Percentiles rank a stretch among this genome's conserved stretches.
These are phyloP conservation scores for Lepidocolaptes lacrymiger DNA, from an alignment of 2,797 vertebrate species.

Conservation along the genomic window DNA sequence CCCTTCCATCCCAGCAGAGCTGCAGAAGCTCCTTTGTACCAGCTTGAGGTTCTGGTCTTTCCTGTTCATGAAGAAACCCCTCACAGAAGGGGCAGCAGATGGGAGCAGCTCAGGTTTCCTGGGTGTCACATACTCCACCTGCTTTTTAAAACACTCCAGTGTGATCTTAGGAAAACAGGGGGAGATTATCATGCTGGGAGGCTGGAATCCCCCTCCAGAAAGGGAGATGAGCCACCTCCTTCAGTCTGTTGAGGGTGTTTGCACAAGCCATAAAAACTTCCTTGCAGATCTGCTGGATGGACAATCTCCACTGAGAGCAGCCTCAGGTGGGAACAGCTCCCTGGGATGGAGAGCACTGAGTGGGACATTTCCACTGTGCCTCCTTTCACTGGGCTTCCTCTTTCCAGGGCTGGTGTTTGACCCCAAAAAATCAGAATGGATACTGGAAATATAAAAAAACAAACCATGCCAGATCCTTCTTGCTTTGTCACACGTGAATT, in stretches of 20 bases:
- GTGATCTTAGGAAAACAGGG: not conserved
- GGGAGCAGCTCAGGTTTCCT: slow-evolving; percentile 20
- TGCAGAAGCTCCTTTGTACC: not conserved
- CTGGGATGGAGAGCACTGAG: not conserved
- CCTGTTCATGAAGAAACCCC: not conserved
- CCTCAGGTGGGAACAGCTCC: not conserved
- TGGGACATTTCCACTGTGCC: not conserved
- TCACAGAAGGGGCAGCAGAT: slow-evolving; percentile 16
- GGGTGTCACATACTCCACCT: not conserved
- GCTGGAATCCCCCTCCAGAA: not conserved
- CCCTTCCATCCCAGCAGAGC: not conserved
- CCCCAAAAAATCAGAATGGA: not conserved
- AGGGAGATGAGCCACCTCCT: not conserved
- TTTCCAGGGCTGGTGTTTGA: not conserved
- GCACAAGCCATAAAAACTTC: not conserved
- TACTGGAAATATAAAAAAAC: not conserved
- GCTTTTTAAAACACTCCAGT: not conserved
- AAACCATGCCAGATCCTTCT: not conserved
- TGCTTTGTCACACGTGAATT: not conserved
- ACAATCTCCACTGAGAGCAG: accelerated
- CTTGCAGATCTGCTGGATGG: not conserved
- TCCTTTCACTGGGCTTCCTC: not conserved
- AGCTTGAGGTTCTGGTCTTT: not conserved
- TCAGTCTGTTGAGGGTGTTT: not conserved
- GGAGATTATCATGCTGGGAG: not conserved